phyloP scores from a whole-genome alignment of 2,888 invertebrate species.

The Scaptomyza cyrtandrae region DNA sequence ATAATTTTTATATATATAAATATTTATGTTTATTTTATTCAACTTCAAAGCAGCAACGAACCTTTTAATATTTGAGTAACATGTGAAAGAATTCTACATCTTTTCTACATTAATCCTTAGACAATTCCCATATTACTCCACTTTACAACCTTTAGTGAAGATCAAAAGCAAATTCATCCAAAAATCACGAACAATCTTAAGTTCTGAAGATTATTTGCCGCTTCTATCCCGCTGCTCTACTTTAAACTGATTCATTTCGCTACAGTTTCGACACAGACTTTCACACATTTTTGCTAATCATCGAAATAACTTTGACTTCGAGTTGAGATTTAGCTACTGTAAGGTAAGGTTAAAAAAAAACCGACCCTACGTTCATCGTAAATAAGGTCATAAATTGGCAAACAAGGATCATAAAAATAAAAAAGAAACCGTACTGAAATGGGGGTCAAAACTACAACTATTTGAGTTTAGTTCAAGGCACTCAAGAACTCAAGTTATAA shows the following conservation, averaged over 20 bases:
- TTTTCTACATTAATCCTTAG: no score
- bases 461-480: conserved; percentile 10
- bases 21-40: no score
- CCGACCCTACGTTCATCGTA: conserved; percentile 52
- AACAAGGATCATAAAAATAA: conserved; percentile 58
- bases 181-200: background rate
- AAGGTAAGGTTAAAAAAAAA: background rate
- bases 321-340: conserved; percentile 59
- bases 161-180: no score
- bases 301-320: background rate
- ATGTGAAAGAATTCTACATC: no score
- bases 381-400: conserved; percentile 73
- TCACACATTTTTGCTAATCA: conserved; percentile 65
- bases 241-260: conserved; percentile 21
- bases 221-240: conserved; percentile 19
- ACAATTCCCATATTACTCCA: no score
- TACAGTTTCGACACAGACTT: conserved; percentile 35
- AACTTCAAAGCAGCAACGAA: no score
- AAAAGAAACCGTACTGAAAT: conserved; percentile 1
- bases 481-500: conserved; percentile 12
- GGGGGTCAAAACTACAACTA: conserved; percentile 43
- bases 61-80: no score
- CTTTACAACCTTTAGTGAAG: no score
- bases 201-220: conserved; percentile 1
- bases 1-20: no score